phyloP scores from a whole-genome alignment of 2,888 invertebrate species.

The Idaea biselata region DNA sequence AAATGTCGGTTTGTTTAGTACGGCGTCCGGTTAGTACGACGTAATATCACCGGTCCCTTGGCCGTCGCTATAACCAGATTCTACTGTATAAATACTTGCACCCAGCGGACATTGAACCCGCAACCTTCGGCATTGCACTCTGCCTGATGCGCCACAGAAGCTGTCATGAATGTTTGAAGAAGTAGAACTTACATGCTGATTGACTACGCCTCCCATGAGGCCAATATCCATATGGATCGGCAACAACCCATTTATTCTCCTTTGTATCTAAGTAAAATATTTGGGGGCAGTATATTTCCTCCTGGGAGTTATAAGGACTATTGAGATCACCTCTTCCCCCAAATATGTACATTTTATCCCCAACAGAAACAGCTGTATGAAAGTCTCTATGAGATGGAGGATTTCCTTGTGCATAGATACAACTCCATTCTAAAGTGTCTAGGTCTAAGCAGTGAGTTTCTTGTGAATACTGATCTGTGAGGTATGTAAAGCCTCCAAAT shows the following conservation, averaged over 20 bases:
- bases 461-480: constrained; percentile 88
- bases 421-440: constrained; percentile 86
- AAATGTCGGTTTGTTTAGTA: too few relatives aligned
- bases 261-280: constrained; percentile 88
- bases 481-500: constrained; percentile 95
- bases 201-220: constrained; percentile 93
- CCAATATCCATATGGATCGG: constrained; percentile 80
- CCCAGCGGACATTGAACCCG: too few relatives aligned
- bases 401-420: constrained; percentile 81
- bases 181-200: constrained; percentile 88
- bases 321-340: constrained; percentile 91
- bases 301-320: constrained; percentile 71
- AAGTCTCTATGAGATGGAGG: constrained; percentile 91
- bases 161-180: neutral
- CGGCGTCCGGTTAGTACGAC: too few relatives aligned
- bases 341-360: constrained; percentile 91
- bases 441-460: constrained; percentile 89
- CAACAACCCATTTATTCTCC: constrained; percentile 85
- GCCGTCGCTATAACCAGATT: too few relatives aligned
- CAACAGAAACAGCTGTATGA: constrained; percentile 90
- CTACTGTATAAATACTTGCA: too few relatives aligned
- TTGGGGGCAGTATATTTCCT: constrained; percentile 89
- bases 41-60: too few relatives aligned
- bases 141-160: too few relatives aligned
- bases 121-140: too few relatives aligned